A percentile compares a stretch with the other conserved stretches of the same genome.
phyloP scores from a whole-genome alignment of 2,113 vertebrate species.

The Carassius gibelio region DNA sequence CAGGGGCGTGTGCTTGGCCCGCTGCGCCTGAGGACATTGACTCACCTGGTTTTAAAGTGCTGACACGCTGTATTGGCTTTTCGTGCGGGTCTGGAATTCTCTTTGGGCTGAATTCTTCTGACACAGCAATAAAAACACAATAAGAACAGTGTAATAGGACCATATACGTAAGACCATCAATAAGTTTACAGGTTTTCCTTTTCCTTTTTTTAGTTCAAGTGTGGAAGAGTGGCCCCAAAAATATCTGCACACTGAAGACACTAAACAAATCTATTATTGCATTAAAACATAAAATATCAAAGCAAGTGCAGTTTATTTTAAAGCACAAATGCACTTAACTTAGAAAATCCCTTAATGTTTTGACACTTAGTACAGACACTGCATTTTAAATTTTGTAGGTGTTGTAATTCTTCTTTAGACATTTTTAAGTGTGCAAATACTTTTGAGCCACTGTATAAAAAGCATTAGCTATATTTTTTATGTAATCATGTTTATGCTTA shows the following conservation, averaged over 20 bases:
- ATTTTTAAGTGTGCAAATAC: not conserved
- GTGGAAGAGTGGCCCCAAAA: not conserved
- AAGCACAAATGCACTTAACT: not conserved
- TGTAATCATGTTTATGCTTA: not conserved
- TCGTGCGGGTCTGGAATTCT: constrained; percentile 40
- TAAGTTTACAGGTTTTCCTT: not conserved
- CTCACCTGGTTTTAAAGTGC: constrained; percentile 68
- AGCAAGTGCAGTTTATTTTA: not conserved
- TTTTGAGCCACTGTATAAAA: not conserved
- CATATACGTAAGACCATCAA: not conserved
- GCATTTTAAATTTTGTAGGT: no score
- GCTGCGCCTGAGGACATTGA: constrained; percentile 6
- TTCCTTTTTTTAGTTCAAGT: not conserved
- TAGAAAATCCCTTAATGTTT: not conserved
- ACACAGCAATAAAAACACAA: constrained; percentile 36
- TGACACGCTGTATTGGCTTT: constrained; percentile 46
- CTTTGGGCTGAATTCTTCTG: constrained; percentile 58
- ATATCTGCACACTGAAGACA: not conserved
- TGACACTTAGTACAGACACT: no score
- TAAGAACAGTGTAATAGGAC: not conserved
- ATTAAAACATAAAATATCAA: not conserved
- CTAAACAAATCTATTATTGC: not conserved
- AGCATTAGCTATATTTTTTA: not conserved
- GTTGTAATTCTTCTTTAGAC: no score
- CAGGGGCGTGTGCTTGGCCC: not conserved